These are phyloP conservation scores for Passer domesticus DNA, from an alignment of 2,113 vertebrate genomes.

Conservation along the genomic window DNA sequence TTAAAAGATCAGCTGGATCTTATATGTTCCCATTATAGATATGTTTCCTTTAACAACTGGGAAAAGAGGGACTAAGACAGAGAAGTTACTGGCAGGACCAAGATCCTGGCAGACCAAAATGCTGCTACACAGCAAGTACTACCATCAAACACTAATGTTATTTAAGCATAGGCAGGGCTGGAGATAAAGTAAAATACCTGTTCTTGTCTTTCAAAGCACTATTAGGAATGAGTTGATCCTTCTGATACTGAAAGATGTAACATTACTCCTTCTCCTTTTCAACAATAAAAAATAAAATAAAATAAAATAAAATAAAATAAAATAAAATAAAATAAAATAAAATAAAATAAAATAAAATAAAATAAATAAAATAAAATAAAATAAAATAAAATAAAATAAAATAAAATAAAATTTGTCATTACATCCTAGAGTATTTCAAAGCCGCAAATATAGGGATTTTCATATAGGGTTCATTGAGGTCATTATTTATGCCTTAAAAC, in stretches of 20 bases:
- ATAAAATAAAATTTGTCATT: neutral
- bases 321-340: neutral
- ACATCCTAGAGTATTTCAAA: neutral
- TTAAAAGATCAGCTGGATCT: neutral
- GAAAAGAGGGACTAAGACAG: neutral
- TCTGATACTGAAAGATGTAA: neutral
- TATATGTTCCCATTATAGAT: neutral
- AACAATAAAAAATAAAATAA: neutral
- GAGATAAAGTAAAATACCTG: neutral
- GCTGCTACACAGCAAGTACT: neutral
- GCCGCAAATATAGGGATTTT: neutral
- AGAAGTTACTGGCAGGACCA: neutral
- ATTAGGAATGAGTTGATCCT: neutral
- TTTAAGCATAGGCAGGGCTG: neutral
- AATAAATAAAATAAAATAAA: neutral
- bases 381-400: neutral
- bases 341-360: no score
- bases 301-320: neutral
- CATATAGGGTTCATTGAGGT: neutral
- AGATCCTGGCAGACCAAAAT: neutral
- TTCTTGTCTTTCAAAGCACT: neutral
- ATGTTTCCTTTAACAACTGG: neutral
- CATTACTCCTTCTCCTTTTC: neutral
- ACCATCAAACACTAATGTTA: neutral
- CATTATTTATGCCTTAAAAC: neutral